Evolutionary conservation across 2,888 invertebrate species (phyloP).

Genomic region (Atethmia centrago): DNA sequence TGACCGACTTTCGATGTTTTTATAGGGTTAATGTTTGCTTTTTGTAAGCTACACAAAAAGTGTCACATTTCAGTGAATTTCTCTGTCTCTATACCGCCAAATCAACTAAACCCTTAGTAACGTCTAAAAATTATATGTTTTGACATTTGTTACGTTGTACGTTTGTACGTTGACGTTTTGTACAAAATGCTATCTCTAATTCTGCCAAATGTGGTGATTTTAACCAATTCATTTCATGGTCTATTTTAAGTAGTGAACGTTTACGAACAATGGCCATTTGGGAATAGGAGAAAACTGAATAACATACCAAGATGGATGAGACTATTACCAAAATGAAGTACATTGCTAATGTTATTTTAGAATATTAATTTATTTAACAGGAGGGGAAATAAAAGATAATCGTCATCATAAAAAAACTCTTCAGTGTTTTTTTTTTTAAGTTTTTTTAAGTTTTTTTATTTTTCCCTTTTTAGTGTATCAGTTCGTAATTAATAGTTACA

Average conservation of each 20-base stretch:
- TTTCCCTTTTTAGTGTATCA: too few relatives aligned
- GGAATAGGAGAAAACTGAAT: not conserved
- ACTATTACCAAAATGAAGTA: not conserved
- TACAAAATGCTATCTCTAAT: not conserved
- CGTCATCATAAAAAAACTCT: too few relatives aligned
- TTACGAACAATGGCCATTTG: not conserved
- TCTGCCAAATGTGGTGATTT: not conserved
- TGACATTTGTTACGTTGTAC: too few relatives aligned
- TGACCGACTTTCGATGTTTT: not conserved
- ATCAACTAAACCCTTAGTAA: not conserved
- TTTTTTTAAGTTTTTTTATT: too few relatives aligned
- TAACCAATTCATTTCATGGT: not conserved
- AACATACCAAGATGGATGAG: too few relatives aligned
- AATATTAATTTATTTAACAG: not conserved
- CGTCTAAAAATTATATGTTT: too few relatives aligned
- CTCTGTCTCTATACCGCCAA: too few relatives aligned
- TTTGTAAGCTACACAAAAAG: not conserved
- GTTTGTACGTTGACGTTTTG: too few relatives aligned
- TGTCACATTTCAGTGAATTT: not conserved
- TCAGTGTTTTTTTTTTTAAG: too few relatives aligned
- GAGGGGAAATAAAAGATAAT: not conserved
- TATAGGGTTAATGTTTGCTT: not conserved
- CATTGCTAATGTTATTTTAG: not conserved
- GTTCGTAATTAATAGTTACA: too few relatives aligned
- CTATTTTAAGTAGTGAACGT: not conserved